Evolutionary conservation across 30 jellyfish, hydroid and myxozoan genomes (phyloP).

Genomic region (Aurelia sp.): DNA sequence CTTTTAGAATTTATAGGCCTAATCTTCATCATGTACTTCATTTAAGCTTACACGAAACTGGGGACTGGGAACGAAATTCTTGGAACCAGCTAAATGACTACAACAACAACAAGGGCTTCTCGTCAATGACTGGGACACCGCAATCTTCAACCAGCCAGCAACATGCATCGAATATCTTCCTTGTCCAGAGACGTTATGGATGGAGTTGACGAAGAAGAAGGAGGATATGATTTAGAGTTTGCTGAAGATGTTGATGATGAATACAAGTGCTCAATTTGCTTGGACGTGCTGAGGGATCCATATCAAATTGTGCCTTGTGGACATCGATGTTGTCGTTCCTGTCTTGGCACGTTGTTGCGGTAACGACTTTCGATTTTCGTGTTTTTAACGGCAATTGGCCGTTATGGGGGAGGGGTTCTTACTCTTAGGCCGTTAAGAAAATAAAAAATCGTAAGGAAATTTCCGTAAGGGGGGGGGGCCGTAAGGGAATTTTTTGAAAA

Average conservation of each 20-base stretch:
- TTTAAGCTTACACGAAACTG: neutral
- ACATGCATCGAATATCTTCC: neutral
- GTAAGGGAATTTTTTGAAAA: no score
- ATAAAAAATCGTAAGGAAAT: no score
- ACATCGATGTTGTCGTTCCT: constrained; percentile 61
- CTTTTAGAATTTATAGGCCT: no score
- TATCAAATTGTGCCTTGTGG: constrained; percentile 73
- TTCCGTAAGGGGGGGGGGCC: no score
- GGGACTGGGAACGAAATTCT: neutral
- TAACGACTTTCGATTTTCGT: no score
- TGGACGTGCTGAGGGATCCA: constrained; percentile 62
- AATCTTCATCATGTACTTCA: no score
- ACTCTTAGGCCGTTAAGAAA: no score
- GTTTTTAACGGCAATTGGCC: no score
- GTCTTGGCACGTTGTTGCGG: constrained; percentile 47
- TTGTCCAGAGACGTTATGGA: constrained; percentile 1
- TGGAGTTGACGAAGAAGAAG: constrained; percentile 3
- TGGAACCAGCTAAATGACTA: neutral
- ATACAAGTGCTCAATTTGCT: constrained; percentile 47
- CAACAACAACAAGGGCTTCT: neutral
- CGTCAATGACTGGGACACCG: neutral
- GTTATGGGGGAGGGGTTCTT: no score
- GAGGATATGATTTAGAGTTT: constrained; percentile 65
- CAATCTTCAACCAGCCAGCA: neutral
- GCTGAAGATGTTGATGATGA: constrained; percentile 51